Evolutionary conservation across 2,888 invertebrate genomes (phyloP).

Genomic region (Ormyrus pomaceus): DNA sequence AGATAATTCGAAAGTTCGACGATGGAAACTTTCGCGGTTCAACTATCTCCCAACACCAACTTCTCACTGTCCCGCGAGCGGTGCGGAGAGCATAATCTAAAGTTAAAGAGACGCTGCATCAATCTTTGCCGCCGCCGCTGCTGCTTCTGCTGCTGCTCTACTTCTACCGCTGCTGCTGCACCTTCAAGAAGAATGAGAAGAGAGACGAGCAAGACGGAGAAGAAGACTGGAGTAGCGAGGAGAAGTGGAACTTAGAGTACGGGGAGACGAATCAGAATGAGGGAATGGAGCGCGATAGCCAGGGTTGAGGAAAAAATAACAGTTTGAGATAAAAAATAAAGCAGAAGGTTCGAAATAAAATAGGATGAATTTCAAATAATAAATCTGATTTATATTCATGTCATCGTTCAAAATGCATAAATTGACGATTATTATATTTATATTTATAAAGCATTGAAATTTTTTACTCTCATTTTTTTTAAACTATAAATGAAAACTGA

Average conservation of each 20-base stretch:
- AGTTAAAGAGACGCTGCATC: slow-evolving; percentile 63
- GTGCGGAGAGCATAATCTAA: slow-evolving; percentile 61
- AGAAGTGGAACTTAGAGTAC: neutral
- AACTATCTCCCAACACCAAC: slow-evolving; percentile 65
- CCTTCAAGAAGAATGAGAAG: too few species aligned
- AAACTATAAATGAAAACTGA: too few species aligned
- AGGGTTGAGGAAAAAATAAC: neutral
- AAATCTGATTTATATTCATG: too few species aligned
- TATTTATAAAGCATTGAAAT: too few species aligned
- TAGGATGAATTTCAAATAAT: neutral
- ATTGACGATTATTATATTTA: too few species aligned
- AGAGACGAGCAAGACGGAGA: neutral
- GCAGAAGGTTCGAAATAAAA: neutral
- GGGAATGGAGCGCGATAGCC: neutral
- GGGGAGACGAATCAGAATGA: neutral
- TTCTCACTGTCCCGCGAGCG: slow-evolving; percentile 60
- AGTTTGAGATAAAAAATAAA: neutral
- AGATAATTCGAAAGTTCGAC: slow-evolving; percentile 70
- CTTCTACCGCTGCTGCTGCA: too few species aligned
- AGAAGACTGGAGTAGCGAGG: neutral
- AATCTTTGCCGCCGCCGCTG: slow-evolving; percentile 56
- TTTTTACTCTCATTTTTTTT: too few species aligned
- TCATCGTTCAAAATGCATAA: too few species aligned
- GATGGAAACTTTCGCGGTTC: slow-evolving; percentile 66
- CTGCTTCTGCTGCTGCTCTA: neutral